Evolutionary conservation across 2,113 vertebrate genomes (phyloP).

Genomic region (Marmota monax): DNA sequence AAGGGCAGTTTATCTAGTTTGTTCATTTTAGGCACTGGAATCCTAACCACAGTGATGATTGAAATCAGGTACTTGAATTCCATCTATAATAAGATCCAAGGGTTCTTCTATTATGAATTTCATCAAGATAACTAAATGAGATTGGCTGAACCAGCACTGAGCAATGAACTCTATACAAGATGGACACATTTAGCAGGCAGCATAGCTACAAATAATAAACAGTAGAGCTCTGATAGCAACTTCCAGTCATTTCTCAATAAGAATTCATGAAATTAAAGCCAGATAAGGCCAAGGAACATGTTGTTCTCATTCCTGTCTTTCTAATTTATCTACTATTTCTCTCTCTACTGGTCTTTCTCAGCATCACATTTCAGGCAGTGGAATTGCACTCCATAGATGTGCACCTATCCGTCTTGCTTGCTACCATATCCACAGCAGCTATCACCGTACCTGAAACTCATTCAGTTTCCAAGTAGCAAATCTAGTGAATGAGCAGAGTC

Average conservation of each 20-base stretch:
- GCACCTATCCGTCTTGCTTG: neutral
- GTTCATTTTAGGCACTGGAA: conserved; percentile 26
- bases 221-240: neutral
- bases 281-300: neutral
- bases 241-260: conserved; percentile 50
- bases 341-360: neutral
- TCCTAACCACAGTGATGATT: neutral
- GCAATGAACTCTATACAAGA: neutral
- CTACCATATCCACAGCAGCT: neutral
- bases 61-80: conserved; percentile 65
- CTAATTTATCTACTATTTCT: neutral
- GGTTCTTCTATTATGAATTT: conserved; percentile 56
- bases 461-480: neutral
- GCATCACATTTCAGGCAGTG: neutral
- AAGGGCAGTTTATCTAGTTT: conserved; percentile 59
- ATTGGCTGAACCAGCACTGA: neutral
- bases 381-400: neutral
- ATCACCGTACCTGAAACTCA: neutral
- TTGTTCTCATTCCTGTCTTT: neutral
- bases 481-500: neutral
- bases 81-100: conserved; percentile 48
- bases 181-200: neutral
- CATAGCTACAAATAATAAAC: neutral
- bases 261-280: neutral
- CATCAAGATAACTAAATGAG: conserved; percentile 67